Evolutionary conservation across 2,888 invertebrate genomes (phyloP), one percentile per base, ranked within the genome.

Genomic region (Cabera pusaria): DNA sequence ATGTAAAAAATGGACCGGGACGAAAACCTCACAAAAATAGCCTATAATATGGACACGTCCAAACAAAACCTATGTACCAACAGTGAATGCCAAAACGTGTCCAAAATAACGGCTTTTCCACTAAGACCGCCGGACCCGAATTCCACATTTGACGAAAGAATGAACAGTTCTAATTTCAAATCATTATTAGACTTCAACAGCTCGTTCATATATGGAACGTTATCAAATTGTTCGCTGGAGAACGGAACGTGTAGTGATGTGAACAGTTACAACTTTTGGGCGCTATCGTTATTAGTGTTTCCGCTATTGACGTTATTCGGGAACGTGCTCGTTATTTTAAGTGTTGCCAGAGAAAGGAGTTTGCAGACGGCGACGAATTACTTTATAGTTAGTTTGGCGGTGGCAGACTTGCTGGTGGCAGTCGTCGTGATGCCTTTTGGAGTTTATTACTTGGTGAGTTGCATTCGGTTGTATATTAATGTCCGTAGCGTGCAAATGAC

Each of bases 351-450:
- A 53, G 99, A 99, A 77, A 91, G 97, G 51, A 93, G 95, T 46
- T 90, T 99, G 54, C 97, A 98, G 81, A 97, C 98, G 20, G 98
- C 97, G 57, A 99, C 99, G 59, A 99, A 99, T 90, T 99, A 98
- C 90, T 98, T 99, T 90, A 99, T 99, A 79, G 98, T 99, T 66
- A 98, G 98, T 69, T 87, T 99, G 68, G 98, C 98, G 34, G 93
- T 98, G 21, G 98, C 99, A 9, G 98, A 99, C 90, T 92, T 98
- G 50, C 93, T 98, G 44, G 99, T 99, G 20, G 99, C 99, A 31
- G 96, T 97, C 25, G 94, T 98, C 47, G 99, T 99, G 51, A 99
- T 99, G 99, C 98, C 99, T 23, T 98, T 99, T 75, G 98, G 97
- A 55, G 98, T 99, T 65, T 99, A 99, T 90, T 96, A 98, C 80